These are phyloP conservation scores for Adoxophyes honmai DNA, from an alignment of 1,140 invertebrate species.

Conservation along the genomic window DNA sequence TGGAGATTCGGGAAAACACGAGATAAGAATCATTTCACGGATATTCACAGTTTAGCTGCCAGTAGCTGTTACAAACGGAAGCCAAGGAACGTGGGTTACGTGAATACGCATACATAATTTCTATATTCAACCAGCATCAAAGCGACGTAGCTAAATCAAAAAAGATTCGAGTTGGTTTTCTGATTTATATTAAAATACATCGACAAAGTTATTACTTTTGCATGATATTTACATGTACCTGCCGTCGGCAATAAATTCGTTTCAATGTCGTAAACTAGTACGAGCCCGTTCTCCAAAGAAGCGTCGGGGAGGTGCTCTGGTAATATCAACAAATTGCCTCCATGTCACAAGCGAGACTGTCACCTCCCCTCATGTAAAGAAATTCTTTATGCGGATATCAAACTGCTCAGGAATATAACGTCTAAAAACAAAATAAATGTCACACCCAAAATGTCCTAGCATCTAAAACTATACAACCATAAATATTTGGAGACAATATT, in stretches of 20 bases:
- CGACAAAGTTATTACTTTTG: no score
- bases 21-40: conserved; percentile 10
- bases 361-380: conserved; percentile 7
- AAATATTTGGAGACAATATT: conserved; percentile 8
- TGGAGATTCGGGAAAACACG: background rate
- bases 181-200: no score
- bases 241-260: background rate
- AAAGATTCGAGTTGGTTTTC: no score
- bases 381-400: conserved; percentile 9
- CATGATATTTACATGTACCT: background rate
- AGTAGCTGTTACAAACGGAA: conserved; percentile 3
- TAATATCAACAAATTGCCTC: conserved; percentile 29
- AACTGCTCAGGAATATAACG: background rate
- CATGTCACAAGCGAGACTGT: conserved; percentile 16
- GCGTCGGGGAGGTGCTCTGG: background rate
- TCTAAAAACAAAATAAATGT: background rate
- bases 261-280: background rate
- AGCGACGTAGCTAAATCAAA: no score
- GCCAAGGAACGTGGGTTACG: background rate
- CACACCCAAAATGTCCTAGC: no score
- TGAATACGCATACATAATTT: background rate
- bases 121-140: background rate
- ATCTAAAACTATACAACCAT: background rate
- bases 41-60: conserved; percentile 1
- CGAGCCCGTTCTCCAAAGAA: background rate